Base-by-base conservation (phyloP, 1,140 invertebrate genomes). In the Trichonephila clavata region DNA sequence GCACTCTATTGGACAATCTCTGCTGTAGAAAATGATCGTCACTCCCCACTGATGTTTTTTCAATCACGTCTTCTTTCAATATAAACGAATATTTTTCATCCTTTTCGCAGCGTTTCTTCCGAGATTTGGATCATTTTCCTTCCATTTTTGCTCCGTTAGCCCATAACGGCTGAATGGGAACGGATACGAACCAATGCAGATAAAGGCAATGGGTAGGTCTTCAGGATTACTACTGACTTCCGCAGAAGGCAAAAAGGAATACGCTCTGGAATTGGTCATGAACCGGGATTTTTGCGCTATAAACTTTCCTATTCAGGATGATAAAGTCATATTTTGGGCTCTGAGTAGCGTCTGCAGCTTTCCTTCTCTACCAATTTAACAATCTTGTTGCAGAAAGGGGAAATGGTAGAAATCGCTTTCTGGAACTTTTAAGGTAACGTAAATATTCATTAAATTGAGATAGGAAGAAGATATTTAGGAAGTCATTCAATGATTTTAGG, bases 141-240 rank as follows among this genome's bases (percentile, higher is more conserved):
- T 39, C 43, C 43, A 50, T 84, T 84, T 84, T 84, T n/a, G 43
- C 81, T 84, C 71, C 81, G 81, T 84, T 84, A 59, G 57, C 21
- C 50, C 43, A 84, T 84, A 57, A 84, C 57, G 81, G 81, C 20
- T n/a, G 81, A 84, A 84, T 57, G 8, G 57, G 43, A 59, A 84
- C 43, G 81, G 43, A 57, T 50, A 84, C 43, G 39, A 39, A 81
- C 32, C 32, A 27, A 81, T 21, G n/a, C 43, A 84, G 50, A 59
- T 84, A 84, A 84, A 84, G 57, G 81, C 6, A 77, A 77, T 18
- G 71, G 50, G 27, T 77, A 8, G 32, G 71, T 77, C 71, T 77
- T 77, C 71, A 77, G 71, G 3, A 77, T 77, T 77, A 39, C 71
- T 77, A 77, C 50, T 77, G 71, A 77, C 71, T 77, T 77, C 71